Base-by-base conservation (phyloP, 2,797 vertebrate genomes). In the Spatula versicolor region DNA sequence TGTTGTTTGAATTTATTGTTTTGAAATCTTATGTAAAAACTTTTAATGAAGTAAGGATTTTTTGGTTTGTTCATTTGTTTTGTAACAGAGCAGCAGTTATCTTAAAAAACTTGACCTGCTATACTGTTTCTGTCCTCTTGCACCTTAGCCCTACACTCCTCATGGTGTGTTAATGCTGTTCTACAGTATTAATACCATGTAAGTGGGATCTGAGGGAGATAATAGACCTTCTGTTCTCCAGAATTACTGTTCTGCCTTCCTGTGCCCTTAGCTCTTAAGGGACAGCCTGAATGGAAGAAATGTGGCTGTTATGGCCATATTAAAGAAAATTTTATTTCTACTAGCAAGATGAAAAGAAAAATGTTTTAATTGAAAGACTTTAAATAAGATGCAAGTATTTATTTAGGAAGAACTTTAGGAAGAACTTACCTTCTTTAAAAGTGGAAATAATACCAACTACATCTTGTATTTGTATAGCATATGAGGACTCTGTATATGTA, bases 401-500 rank as follows among this genome's bases (percentile, higher is more conserved):
- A 37, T 33, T 39, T 20, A 28, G 30, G n/a, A 45, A 45, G 43
- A 45, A 45, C 5, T 45, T 45, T 45, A 45, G 43, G 52, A 39
- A 48, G 55, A 64, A 41, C 22, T 39, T 31, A 31, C 10, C 14
- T 25, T 52, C 4, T 45, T 69, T 39, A 76, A 78, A 55, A 83
- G 30, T 55, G 46, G 50, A 55, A 41, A 8, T 26, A 12, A 3
- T 14, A 25, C 3, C 31, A 74, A 35, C 12, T 14, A 21, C 45
- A 13, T 4, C 26, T 50, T 62, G 22, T 43, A 2, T 43, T 28
- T 68, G 33, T 63, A 66, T 6, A 39, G 3, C 6, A 3, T 41
- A 3, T 2, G 15, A 46, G 7, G 20, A 62, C 37, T 23, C 31
- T 60, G 9, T 37, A 1, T 5, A 1, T 17, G 13, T 64, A 12